Evolutionary conservation across 2,888 invertebrate genomes (phyloP), one percentile per base, ranked within the genome.

Genomic region (Frankliniella intonsa): DNA sequence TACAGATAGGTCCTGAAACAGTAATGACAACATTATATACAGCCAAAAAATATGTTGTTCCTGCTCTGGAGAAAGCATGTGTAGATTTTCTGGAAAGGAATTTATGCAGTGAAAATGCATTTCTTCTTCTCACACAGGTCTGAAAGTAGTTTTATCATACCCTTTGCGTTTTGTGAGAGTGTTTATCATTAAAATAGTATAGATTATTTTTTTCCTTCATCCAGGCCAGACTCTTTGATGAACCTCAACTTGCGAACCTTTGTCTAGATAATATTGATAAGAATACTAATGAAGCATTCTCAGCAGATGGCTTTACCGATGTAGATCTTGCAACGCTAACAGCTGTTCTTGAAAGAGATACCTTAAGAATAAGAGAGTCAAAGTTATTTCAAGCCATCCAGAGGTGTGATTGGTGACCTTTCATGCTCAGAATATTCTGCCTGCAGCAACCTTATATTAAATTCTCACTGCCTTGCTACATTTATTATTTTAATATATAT

Each of bases 21-120:
- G 95, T 96, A 2, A 95, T 95, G 95, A 93, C 94, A 1, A 95
- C 95, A 0, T 87, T 96, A 81, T 96, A 96, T 85, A 94, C 95
- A 0, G 95, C 95, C 10, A 95, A 95, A 86, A 95, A 96, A 85
- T 96, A 96, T 88, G 95, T 94, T 2, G 94, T 96, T 0, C 94
- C 94, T 0, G 94, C 94, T 5, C 88, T 96, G 83, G 95, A 95
- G 86, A 92, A 93, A 85, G 94, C 94, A 83, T 96, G 95, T 88
- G 95, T 95, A 0, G 94, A 95, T 86, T 95, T 95, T 87, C 87
- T 92, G 76, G 90, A 91, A 86, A 84, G 84, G 82, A 94, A 94
- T 87, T 89, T 96, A 83, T 93, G 93, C 82, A 92, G 93, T 50
- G 95, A 95, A 85, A 96, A 96, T 89, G 95, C 95, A 10, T 95